These are phyloP conservation scores for Silvanus unidentatus DNA, from an alignment of 2,888 invertebrate species.

Conservation along the genomic window DNA sequence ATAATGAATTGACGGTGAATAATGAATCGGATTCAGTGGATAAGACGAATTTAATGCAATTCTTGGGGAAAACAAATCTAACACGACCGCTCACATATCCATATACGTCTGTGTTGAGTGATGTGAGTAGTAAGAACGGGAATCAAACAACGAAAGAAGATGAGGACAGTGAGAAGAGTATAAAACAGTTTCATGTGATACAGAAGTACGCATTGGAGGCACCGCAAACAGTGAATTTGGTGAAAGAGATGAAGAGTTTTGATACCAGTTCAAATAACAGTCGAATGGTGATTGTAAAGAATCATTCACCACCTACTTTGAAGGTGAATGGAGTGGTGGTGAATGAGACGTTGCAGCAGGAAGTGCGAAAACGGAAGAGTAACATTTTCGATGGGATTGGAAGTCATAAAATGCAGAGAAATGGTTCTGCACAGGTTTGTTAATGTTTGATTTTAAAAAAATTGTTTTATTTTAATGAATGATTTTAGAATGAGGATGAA, in stretches of 20 bases:
- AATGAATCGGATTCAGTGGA: slow-evolving; percentile 20
- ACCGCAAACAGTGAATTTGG: slow-evolving; percentile 1
- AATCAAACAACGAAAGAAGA: slow-evolving; percentile 3
- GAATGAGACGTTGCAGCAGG: slow-evolving; percentile 4
- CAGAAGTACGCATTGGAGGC: slow-evolving; percentile 28
- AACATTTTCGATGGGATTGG: slow-evolving; percentile 1
- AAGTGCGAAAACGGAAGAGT: slow-evolving; percentile 18
- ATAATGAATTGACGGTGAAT: slow-evolving; percentile 12
- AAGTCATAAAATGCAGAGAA: slow-evolving; percentile 28
- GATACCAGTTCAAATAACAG: slow-evolving; percentile 8
- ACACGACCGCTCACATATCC: slow-evolving; percentile 65
- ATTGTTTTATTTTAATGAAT: background rate
- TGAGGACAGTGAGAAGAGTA: slow-evolving; percentile 28
- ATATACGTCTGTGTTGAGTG: slow-evolving; percentile 42
- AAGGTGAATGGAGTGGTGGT: slow-evolving; percentile 32
- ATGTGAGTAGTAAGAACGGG: slow-evolving; percentile 7
- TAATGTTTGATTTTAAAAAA: too few species aligned
- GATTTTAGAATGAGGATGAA: slow-evolving; percentile 30
- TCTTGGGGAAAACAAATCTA: slow-evolving; percentile 46
- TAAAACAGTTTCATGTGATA: slow-evolving; percentile 44
- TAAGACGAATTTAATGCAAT: slow-evolving; percentile 28
- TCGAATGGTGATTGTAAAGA: slow-evolving; percentile 4
- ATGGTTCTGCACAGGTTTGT: too few species aligned
- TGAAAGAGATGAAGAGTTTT: background rate
- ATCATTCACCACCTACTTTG: slow-evolving; percentile 24